Percentiles rank a stretch among this genome's conserved stretches.
phyloP scores from a whole-genome alignment of 2,797 vertebrate species.

The Myripristis murdjan region DNA sequence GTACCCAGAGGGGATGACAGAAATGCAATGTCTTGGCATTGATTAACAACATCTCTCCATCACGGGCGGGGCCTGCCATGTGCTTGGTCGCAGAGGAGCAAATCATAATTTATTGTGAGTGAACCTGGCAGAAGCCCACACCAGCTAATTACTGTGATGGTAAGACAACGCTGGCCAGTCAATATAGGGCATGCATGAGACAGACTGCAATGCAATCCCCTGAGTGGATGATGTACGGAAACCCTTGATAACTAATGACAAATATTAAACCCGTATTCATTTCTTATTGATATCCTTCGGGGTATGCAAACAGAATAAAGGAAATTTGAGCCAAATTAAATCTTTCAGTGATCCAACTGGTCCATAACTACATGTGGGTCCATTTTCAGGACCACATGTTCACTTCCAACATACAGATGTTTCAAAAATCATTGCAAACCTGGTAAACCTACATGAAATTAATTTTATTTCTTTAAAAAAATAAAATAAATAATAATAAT shows the following conservation, averaged over 20 bases:
- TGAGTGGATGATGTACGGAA: not conserved
- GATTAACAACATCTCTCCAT: slow-evolving; percentile 1
- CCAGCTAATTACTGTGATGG: slow-evolving; percentile 29
- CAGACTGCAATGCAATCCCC: slow-evolving; percentile 5
- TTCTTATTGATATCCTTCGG: not conserved
- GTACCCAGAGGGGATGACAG: not conserved
- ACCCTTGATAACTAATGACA: slow-evolving; percentile 18
- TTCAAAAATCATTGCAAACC: not conserved
- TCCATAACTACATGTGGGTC: not conserved
- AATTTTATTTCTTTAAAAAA: too few species aligned
- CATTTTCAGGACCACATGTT: not conserved
- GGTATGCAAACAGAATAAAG: not conserved
- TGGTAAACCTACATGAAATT: too few species aligned
- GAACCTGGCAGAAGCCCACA: slow-evolving; percentile 19
- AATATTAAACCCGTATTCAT: not conserved
- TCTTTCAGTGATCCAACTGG: not conserved
- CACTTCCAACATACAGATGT: not conserved
- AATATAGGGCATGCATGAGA: slow-evolving; percentile 7
- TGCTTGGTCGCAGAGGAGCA: slow-evolving; percentile 25
- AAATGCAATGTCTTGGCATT: not conserved
- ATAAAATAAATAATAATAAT: too few species aligned
- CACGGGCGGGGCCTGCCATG: not conserved
- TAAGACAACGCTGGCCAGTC: slow-evolving; percentile 30
- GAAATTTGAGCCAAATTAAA: not conserved
- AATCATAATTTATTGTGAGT: slow-evolving; percentile 43